phyloP scores from a whole-genome alignment of 2,888 invertebrate species.

The Lasius fuliginosus region DNA sequence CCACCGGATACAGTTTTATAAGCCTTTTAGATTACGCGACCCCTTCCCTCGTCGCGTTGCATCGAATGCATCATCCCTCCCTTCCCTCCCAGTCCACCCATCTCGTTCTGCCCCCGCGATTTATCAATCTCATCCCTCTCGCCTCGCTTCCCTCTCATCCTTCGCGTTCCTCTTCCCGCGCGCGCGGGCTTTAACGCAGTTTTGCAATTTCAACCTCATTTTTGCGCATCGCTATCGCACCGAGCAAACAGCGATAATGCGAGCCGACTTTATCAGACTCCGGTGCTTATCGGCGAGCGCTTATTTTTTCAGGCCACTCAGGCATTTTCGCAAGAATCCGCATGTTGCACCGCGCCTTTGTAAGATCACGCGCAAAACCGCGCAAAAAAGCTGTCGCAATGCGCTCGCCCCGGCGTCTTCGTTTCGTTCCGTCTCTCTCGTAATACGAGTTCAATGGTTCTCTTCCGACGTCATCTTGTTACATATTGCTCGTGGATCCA shows the following conservation, averaged over 20 bases:
- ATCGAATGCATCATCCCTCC: constrained; percentile 68
- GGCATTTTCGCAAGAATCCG: constrained; percentile 84
- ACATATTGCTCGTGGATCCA: not conserved
- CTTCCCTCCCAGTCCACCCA: not conserved
- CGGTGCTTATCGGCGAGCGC: constrained; percentile 81
- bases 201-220: constrained; percentile 86
- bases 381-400: constrained; percentile 64
- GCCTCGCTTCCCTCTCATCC: constrained; percentile 53
- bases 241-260: constrained; percentile 84
- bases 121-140: constrained; percentile 70
- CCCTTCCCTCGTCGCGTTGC: constrained; percentile 70
- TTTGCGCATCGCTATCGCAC: constrained; percentile 83
- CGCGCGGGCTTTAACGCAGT: constrained; percentile 72
- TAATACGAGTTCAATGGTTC: constrained; percentile 24
- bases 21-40: constrained; percentile 81
- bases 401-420: not conserved
- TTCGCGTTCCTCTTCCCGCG: constrained; percentile 2
- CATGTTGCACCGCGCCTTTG: constrained; percentile 42
- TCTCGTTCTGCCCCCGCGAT: constrained; percentile 66
- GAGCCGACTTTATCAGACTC: constrained; percentile 73
- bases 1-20: constrained; percentile 81
- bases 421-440: not conserved
- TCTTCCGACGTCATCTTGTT: constrained; percentile 27
- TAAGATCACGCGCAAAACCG: constrained; percentile 53
- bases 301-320: constrained; percentile 85